Conservation (phyloP, 2,888 invertebrate species). For the Drosophila infuscata region DNA sequence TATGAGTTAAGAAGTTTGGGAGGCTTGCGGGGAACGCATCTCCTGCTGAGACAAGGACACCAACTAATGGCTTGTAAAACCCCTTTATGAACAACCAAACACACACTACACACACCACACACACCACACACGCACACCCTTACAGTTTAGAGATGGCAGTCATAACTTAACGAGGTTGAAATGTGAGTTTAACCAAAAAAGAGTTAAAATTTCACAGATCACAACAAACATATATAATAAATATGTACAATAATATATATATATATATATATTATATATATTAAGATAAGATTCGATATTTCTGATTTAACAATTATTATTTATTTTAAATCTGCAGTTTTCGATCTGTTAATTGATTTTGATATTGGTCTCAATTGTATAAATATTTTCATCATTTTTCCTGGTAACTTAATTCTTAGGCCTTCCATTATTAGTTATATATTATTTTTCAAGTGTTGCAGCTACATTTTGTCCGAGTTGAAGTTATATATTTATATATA, state of each 20-base stretch:
- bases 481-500: neutral
- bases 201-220: neutral
- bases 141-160: conserved; percentile 29
- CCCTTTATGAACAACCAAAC: conserved; percentile 54
- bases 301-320: neutral
- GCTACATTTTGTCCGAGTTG: neutral
- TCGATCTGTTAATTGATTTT: too few relatives aligned
- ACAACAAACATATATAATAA: neutral
- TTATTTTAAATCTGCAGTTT: neutral
- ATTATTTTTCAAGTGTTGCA: neutral
- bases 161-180: neutral
- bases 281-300: neutral
- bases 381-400: neutral
- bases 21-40: conserved; percentile 4
- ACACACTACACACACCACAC: conserved; percentile 10
- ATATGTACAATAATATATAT: neutral
- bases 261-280: too few relatives aligned
- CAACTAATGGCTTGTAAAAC: conserved; percentile 77
- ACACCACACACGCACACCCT: conserved; percentile 20
- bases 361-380: too few relatives aligned
- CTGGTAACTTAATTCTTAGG: neutral
- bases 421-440: neutral
- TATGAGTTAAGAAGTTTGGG: conserved; percentile 42
- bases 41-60: conserved; percentile 49
- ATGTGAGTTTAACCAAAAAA: neutral